These are phyloP conservation scores for Sepiola atlantica DNA, from an alignment of 2,888 invertebrate genomes.

Conservation along the genomic window DNA sequence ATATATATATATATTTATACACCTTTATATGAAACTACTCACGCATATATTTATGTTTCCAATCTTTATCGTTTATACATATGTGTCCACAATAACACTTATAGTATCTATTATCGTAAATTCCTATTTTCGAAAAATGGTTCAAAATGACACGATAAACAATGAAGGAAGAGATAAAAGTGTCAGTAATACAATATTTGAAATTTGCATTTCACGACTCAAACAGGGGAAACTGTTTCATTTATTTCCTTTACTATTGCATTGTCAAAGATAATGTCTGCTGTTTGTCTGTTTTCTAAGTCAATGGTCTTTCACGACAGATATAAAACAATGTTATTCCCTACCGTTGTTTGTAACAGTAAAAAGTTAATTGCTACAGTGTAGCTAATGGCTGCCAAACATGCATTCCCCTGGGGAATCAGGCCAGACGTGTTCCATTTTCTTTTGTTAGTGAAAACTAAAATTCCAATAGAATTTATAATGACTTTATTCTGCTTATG, in stretches of 20 bases:
- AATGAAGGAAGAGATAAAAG: not conserved
- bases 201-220: not conserved
- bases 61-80: no score
- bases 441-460: not conserved
- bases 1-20: no score
- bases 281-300: conserved; percentile 4
- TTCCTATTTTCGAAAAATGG: not conserved
- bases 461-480: conserved; percentile 32
- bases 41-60: not conserved
- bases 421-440: not conserved
- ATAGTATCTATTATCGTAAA: not conserved
- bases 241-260: not conserved
- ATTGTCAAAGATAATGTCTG: conserved; percentile 32
- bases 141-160: not conserved
- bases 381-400: conserved; percentile 8
- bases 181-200: not conserved
- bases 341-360: not conserved
- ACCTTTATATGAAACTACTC: not conserved
- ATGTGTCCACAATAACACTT: not conserved
- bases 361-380: not conserved
- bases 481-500: not conserved
- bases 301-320: not conserved
- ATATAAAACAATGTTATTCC: conserved; percentile 20
- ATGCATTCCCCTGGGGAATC: conserved; percentile 32
- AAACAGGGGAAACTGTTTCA: not conserved